Evolutionary conservation across 2,888 invertebrate species (phyloP).

Genomic region (Arenicola marina): DNA sequence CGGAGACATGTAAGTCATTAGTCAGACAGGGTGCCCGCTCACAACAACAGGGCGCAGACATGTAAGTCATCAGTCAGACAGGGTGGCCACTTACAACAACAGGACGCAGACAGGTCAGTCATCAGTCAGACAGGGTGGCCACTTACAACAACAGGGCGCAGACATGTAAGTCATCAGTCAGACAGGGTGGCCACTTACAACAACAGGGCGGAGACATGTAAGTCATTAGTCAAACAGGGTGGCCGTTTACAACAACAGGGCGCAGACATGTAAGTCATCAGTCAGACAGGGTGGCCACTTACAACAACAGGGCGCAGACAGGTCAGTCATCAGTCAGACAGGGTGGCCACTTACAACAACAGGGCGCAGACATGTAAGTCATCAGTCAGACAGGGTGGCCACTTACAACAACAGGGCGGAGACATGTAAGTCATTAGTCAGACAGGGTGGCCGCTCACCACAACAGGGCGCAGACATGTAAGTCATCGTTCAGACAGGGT

Average conservation of each 20-base stretch:
- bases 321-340: slow-evolving; percentile 43
- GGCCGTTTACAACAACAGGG: slow-evolving; percentile 66
- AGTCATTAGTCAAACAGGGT: background rate
- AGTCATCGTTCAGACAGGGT: slow-evolving; percentile 54
- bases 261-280: slow-evolving; percentile 63
- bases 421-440: background rate
- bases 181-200: too few species aligned
- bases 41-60: background rate
- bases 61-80: background rate
- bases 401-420: background rate
- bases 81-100: background rate
- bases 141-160: background rate
- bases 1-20: background rate
- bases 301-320: slow-evolving; percentile 54
- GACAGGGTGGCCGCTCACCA: background rate
- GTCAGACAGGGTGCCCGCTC: background rate
- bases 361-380: slow-evolving; percentile 58
- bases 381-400: background rate
- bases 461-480: background rate
- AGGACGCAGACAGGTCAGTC: background rate
- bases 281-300: too few species aligned
- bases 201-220: background rate
- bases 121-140: background rate
- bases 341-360: slow-evolving; percentile 1
- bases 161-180: background rate